phyloP scores from a whole-genome alignment of 2,888 invertebrate species.

The Oasisia sp. region DNA sequence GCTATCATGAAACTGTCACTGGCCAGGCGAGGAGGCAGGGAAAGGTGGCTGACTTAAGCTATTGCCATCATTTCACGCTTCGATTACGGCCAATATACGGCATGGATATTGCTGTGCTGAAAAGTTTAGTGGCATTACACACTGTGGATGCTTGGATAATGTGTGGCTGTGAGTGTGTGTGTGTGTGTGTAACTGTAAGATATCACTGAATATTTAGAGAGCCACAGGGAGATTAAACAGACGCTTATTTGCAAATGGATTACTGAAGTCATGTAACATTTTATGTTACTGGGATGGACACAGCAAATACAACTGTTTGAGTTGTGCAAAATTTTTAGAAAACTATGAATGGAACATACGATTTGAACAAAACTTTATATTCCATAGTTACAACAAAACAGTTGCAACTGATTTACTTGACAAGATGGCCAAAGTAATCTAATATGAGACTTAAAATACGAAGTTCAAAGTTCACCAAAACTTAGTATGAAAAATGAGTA shows the following conservation, averaged over 20 bases:
- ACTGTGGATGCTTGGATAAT: not conserved
- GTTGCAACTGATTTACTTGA: not conserved
- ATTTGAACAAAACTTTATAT: not conserved
- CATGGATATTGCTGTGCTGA: not conserved
- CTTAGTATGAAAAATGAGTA: not conserved
- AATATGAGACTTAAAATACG: not conserved
- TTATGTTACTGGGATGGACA: not conserved
- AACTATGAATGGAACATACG: not conserved
- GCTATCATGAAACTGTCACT: not conserved
- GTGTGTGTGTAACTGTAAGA: not conserved
- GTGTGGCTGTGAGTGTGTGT: not conserved
- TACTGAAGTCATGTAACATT: no score
- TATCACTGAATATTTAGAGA: not conserved
- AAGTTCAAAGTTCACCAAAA: not conserved
- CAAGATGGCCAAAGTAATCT: not conserved
- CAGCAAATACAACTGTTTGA: not conserved
- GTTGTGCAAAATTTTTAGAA: not conserved
- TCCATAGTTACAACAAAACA: not conserved
- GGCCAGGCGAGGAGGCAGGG: not conserved
- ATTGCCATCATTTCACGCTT: not conserved
- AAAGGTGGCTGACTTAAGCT: not conserved
- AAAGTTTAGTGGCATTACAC: not conserved
- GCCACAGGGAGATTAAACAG: not conserved
- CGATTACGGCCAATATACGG: not conserved
- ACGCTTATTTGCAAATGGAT: no score